phyloP scores from a whole-genome alignment of 1,140 invertebrate species.

The Drosophila chauvacae region DNA sequence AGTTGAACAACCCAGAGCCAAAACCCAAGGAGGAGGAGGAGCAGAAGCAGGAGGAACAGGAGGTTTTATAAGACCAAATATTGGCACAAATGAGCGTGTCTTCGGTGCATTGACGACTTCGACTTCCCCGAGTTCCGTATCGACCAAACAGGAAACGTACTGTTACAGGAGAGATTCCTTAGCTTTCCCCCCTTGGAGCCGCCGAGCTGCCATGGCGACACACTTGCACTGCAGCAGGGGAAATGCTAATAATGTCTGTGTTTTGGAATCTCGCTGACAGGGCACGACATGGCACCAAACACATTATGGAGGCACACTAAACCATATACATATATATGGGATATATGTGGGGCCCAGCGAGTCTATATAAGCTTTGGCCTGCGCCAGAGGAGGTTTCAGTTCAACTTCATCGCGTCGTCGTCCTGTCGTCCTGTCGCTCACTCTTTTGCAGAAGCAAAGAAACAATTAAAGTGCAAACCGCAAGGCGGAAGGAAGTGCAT shows the following conservation, averaged over 20 bases:
- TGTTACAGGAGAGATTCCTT: slow-evolving; percentile 2
- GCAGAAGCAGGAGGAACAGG: not conserved
- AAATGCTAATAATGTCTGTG: slow-evolving; percentile 69
- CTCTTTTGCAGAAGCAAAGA: slow-evolving; percentile 60
- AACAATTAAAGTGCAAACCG: slow-evolving; percentile 77
- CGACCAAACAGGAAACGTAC: slow-evolving; percentile 65
- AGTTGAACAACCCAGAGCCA: slow-evolving; percentile 68
- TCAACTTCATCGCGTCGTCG: slow-evolving; percentile 70
- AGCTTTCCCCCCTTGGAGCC: slow-evolving; percentile 21
- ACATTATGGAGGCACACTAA: slow-evolving; percentile 77
- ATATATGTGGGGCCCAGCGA: slow-evolving; percentile 39
- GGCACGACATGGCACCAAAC: slow-evolving; percentile 81
- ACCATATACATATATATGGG: slow-evolving; percentile 45
- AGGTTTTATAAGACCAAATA: slow-evolving; percentile 38
- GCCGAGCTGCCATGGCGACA: slow-evolving; percentile 36
- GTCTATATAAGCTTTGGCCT: slow-evolving; percentile 77
- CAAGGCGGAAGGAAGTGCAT: slow-evolving; percentile 74
- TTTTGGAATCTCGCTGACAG: slow-evolving; percentile 68
- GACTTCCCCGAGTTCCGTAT: slow-evolving; percentile 47
- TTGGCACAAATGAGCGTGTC: slow-evolving; percentile 75
- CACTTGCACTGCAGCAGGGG: slow-evolving; percentile 47
- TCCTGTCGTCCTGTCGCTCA: slow-evolving; percentile 54
- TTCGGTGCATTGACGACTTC: slow-evolving; percentile 61
- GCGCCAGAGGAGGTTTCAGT: slow-evolving; percentile 62
- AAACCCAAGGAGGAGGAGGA: not conserved